Conservation (phyloP, 2,113 vertebrate genomes). For the Myodes glareolus region DNA sequence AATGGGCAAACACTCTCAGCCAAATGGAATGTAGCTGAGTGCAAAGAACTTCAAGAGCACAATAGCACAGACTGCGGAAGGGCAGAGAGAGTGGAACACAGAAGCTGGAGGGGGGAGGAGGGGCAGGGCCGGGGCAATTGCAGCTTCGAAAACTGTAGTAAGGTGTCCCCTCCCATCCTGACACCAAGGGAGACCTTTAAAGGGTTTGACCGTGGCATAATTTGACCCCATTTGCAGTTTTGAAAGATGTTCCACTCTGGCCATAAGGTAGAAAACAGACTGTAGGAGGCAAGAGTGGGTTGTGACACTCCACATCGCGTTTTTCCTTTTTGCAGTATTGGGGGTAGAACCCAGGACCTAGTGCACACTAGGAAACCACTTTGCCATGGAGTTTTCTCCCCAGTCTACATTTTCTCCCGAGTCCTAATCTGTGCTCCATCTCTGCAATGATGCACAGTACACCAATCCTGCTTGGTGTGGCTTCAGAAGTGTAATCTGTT, state of each 20-base stretch:
- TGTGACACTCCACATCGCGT: neutral
- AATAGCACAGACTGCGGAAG: neutral
- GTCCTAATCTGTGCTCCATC: no score
- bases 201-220: neutral
- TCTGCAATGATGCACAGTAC: no score
- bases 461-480: no score
- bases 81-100: neutral
- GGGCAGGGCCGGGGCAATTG: neutral
- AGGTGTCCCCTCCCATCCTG: neutral
- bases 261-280: neutral
- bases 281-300: neutral
- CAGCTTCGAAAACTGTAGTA: neutral
- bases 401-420: no score
- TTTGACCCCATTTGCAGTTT: neutral
- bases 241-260: neutral
- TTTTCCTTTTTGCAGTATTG: no score
- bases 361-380: no score
- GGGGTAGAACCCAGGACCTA: no score
- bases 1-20: neutral
- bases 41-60: neutral
- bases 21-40: constrained; percentile 9
- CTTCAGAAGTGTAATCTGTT: no score
- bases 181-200: neutral
- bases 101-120: neutral
- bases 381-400: no score